Evolutionary conservation across 2,797 vertebrate genomes (phyloP).

Genomic region (Arrhamphus sclerolepis): DNA sequence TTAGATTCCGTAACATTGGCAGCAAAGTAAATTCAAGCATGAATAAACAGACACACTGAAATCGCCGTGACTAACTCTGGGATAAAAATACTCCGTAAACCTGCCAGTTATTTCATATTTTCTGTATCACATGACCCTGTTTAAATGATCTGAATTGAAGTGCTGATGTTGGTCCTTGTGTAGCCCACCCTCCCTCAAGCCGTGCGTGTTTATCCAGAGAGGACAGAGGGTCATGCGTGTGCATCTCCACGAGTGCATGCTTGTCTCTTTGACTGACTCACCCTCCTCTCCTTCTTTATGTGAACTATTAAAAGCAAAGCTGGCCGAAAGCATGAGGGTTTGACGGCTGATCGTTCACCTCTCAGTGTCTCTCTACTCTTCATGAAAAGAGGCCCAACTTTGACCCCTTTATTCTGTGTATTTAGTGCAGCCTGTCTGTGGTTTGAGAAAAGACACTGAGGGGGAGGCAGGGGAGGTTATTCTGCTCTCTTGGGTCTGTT

Average conservation of each 20-base stretch:
- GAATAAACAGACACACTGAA: not conserved
- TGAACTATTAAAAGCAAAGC: conserved; percentile 67
- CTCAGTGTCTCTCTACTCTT: conserved; percentile 37
- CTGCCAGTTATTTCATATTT: conserved; percentile 9
- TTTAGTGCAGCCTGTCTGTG: conserved; percentile 22
- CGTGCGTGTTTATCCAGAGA: conserved; percentile 34
- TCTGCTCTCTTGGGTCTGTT: conserved; percentile 75
- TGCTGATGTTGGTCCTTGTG: conserved; percentile 50
- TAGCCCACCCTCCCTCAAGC: conserved; percentile 59
- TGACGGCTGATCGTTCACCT: conserved; percentile 72
- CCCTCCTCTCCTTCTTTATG: conserved; percentile 56
- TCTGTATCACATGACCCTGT: not conserved
- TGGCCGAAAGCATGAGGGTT: conserved; percentile 62
- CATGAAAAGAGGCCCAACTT: conserved; percentile 28
- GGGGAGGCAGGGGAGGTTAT: conserved; percentile 66
- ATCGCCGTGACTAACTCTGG: not conserved
- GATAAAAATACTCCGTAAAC: conserved; percentile 2
- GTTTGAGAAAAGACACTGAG: conserved; percentile 40
- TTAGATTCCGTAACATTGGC: too few species aligned
- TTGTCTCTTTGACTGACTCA: conserved; percentile 68
- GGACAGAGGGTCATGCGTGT: conserved; percentile 47
- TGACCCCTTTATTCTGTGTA: conserved; percentile 22
- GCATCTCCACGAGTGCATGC: conserved; percentile 33
- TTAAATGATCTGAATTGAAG: conserved; percentile 34
- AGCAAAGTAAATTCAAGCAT: too few species aligned